Base-by-base conservation (phyloP, 2,797 vertebrate genomes). In the Champsocephalus gunnari region DNA sequence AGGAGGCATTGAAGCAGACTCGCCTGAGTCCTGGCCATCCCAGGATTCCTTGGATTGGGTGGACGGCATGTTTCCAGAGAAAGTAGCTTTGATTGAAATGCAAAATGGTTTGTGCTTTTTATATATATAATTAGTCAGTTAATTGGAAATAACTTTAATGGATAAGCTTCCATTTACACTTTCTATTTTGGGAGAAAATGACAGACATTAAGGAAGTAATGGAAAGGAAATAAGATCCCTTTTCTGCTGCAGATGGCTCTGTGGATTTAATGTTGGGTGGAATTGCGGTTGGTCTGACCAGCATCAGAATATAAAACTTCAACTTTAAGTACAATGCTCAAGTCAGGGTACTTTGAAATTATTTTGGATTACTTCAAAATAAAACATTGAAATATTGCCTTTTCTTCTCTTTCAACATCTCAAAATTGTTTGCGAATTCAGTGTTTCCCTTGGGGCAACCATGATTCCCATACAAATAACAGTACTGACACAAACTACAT, bases 1-100 rank as follows among this genome's bases (percentile, higher is more conserved):
- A 3, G 96, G 97, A 59, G 96, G 97, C 9, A 96, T 98, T 66
- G 95, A 97, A 77, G 13, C 72, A 0, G 90, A 91, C 62, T 66
- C 62, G 0, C 9, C 14, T 3, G 16, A 17, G 81, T 56, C 43
- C 4, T 3, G 21, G 32, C 12, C 64, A 3, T 59, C 60, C 2
- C 0, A 53, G 0, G 50, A 60, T 9, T 9, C 21, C 19, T 11
- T 24, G 0, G 0, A 60, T 4, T 9, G 4, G 3, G 71, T 92
- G 57, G 94, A 95, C 4, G 43, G 88, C 61, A 65, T 11, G 12
- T 17, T 58, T 57, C 62, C 38, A 9, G 21, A 69, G 12, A 59
- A 66, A 6, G 44, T 3, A 0, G 24, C 56, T 58, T 34, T 80
- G 8, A 28, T 28, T 28, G 24, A 28, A 28, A 57, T 80, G 47